phyloP scores from a whole-genome alignment of 2,797 vertebrate genomes.

The Ficedula albicollis region DNA sequence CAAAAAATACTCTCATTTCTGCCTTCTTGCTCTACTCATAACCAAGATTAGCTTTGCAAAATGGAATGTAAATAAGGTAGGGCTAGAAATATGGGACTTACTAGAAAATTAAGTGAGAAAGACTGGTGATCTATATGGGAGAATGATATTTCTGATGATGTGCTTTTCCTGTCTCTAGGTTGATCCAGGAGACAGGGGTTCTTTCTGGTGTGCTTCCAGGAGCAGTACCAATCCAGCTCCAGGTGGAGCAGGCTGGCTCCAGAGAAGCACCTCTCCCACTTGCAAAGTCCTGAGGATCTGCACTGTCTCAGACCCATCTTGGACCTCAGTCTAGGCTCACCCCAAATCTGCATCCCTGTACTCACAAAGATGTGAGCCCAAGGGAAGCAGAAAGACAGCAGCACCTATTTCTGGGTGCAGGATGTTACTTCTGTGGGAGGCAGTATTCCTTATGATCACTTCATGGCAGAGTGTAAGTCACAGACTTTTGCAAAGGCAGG shows the following conservation, averaged over 20 bases:
- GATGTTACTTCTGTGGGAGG: neutral
- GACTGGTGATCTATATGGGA: neutral
- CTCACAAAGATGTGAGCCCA: neutral
- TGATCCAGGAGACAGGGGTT: neutral
- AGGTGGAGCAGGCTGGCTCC: neutral
- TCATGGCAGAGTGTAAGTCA: neutral
- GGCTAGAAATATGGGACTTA: neutral
- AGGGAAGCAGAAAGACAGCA: neutral
- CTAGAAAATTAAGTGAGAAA: neutral
- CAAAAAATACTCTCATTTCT: neutral
- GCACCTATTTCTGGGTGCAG: neutral
- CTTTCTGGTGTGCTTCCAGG: neutral
- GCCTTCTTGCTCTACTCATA: neutral
- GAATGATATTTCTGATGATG: neutral
- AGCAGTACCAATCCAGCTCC: neutral
- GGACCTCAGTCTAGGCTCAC: neutral
- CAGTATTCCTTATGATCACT: neutral
- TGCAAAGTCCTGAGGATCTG: neutral
- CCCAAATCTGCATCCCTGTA: neutral
- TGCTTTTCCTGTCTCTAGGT: neutral
- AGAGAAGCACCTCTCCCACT: neutral
- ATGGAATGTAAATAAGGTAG: neutral
- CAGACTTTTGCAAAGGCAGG: neutral
- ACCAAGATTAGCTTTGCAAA: neutral
- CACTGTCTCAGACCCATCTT: neutral